Percentiles rank a stretch among this genome's conserved stretches.
Evolutionary conservation across 2,888 invertebrate species (phyloP).

Genomic region (Aphelenchoides bicaudatus): DNA sequence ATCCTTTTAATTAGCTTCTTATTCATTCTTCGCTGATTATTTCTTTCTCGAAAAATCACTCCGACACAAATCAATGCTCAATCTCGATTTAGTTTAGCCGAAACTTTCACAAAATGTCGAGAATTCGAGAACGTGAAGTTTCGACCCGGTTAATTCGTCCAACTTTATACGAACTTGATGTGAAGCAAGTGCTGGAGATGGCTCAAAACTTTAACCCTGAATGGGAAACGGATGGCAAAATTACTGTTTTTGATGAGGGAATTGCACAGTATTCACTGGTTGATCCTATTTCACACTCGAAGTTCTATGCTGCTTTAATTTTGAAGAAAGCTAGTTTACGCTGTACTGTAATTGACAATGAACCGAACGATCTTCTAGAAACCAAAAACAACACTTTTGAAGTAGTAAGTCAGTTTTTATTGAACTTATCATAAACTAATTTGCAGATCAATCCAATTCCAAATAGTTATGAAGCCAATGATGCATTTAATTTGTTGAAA

Average conservation of each 20-base stretch:
- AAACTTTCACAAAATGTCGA: too few species aligned
- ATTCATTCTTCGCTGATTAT: too few species aligned
- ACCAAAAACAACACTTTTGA: constrained; percentile 33
- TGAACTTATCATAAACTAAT: background rate
- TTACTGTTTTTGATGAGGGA: constrained; percentile 54
- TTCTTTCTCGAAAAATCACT: too few species aligned
- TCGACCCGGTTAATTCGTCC: constrained; percentile 55
- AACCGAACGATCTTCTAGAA: constrained; percentile 48
- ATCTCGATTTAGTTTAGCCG: too few species aligned
- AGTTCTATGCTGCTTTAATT: constrained; percentile 49
- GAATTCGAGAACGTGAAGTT: constrained; percentile 51
- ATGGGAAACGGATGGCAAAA: constrained; percentile 50
- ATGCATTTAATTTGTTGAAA: background rate
- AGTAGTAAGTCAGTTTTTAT: constrained; percentile 17
- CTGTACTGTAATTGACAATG: constrained; percentile 43
- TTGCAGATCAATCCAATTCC: background rate
- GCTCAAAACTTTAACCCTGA: constrained; percentile 43
- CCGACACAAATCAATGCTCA: too few species aligned
- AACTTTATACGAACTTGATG: constrained; percentile 43
- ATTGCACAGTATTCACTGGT: constrained; percentile 56
- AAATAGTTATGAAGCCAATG: background rate
- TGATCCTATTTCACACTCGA: constrained; percentile 51
- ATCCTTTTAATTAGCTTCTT: too few species aligned
- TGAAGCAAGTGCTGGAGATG: constrained; percentile 36
- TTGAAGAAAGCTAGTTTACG: constrained; percentile 43